Conservation (phyloP, 1,140 invertebrate species). For the Saxidomus purpurata region DNA sequence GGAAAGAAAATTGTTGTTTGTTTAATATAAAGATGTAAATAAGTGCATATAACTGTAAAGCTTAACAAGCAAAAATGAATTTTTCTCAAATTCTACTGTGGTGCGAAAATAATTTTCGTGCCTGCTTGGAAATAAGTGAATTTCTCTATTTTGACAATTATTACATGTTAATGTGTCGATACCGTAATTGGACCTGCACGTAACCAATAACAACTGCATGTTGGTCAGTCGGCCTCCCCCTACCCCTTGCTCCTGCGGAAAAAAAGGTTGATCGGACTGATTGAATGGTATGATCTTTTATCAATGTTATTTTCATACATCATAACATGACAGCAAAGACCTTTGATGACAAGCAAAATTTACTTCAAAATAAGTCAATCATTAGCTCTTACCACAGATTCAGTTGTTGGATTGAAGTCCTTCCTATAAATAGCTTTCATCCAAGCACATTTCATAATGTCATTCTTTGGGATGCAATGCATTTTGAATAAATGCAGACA, state of each 20-base stretch:
- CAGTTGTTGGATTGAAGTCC: conserved; percentile 15
- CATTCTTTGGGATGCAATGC: neutral
- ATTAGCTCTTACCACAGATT: neutral
- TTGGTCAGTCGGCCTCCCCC: neutral
- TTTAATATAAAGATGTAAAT: neutral
- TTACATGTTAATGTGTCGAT: neutral
- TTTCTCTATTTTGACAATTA: too few relatives aligned
- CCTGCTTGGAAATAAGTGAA: neutral
- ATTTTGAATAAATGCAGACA: conserved; percentile 8
- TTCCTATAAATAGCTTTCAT: conserved; percentile 29
- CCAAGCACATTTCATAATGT: neutral
- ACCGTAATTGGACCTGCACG: neutral
- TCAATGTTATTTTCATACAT: neutral
- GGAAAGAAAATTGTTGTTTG: neutral
- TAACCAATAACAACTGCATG: neutral
- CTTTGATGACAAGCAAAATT: neutral
- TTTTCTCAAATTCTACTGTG: neutral
- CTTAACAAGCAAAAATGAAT: neutral
- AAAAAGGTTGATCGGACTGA: too few relatives aligned
- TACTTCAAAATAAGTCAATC: neutral
- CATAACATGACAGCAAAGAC: neutral
- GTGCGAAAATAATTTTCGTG: neutral
- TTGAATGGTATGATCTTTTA: neutral
- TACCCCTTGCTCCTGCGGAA: too few relatives aligned
- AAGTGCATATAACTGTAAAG: neutral